A percentile compares a stretch with the other conserved stretches of the same genome.
These are phyloP conservation scores for Botia almorhae DNA, from an alignment of 2,797 vertebrate genomes.

Conservation along the genomic window DNA sequence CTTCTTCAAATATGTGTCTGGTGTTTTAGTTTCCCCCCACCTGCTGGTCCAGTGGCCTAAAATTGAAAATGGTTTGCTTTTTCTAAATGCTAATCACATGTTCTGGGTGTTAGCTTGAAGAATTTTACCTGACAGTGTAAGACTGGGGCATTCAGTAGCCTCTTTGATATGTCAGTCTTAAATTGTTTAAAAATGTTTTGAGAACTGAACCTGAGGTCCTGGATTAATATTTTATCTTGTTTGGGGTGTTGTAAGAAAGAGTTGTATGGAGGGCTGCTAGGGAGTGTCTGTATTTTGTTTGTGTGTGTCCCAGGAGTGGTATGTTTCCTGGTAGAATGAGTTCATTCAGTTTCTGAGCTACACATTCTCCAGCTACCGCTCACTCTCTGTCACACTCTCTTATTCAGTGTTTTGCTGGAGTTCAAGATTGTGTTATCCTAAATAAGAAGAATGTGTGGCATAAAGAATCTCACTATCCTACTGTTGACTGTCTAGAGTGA, in stretches of 20 bases:
- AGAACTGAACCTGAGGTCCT: slow-evolving; percentile 40
- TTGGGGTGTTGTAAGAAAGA: slow-evolving; percentile 41
- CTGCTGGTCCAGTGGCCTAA: slow-evolving; percentile 1
- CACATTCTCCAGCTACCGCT: not conserved
- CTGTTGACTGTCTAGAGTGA: not conserved
- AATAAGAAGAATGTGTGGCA: not conserved
- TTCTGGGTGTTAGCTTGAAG: slow-evolving; percentile 19
- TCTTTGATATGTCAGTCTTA: slow-evolving; percentile 37
- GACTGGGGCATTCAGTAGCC: slow-evolving; percentile 8
- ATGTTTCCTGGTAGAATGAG: slow-evolving; percentile 41
- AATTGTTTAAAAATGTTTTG: slow-evolving; percentile 36
- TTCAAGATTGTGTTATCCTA: slow-evolving; percentile 9
- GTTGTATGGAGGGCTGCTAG: slow-evolving; percentile 18
- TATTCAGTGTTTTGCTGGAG: not conserved
- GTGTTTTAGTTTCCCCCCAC: not conserved
- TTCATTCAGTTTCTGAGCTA: slow-evolving; percentile 37
- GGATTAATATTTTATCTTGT: slow-evolving; percentile 51
- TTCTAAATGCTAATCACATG: not conserved
- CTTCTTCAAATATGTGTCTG: not conserved
- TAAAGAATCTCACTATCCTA: not conserved
- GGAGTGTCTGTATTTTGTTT: slow-evolving; percentile 29
- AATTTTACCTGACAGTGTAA: slow-evolving; percentile 23
- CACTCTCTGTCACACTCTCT: not conserved
- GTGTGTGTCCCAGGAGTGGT: slow-evolving; percentile 39
- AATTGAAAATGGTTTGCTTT: slow-evolving; percentile 10